A percentile compares a stretch with the other conserved stretches of the same genome.
phyloP scores from a whole-genome alignment of 92 coral and sea anemone genomes.

The Heliopora coerulea region DNA sequence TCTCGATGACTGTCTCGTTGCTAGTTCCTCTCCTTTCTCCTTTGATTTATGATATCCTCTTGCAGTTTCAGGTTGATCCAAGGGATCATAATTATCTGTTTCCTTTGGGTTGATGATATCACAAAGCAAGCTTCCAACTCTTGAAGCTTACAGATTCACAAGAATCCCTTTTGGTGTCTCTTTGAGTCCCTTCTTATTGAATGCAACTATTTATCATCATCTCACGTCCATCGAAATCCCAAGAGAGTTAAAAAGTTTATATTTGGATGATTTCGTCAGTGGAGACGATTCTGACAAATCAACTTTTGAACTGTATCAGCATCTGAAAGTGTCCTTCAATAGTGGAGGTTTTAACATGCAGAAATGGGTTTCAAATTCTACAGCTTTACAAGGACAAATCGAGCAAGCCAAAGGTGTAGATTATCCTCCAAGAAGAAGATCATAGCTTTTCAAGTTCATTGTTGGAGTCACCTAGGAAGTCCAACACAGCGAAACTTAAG shows the following conservation, averaged over 20 bases:
- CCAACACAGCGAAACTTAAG: conserved; percentile 18
- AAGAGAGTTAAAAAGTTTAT: conserved; percentile 30
- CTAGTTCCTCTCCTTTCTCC: conserved; percentile 26
- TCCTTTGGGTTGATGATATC: not conserved
- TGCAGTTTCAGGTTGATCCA: conserved; percentile 3
- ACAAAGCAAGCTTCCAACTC: not conserved
- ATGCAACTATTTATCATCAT: conserved; percentile 39
- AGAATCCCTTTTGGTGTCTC: conserved; percentile 14
- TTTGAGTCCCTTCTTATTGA: conserved; percentile 29
- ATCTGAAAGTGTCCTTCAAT: conserved; percentile 34
- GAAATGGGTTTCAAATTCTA: conserved; percentile 48
- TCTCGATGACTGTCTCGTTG: conserved; percentile 32
- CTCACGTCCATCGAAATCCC: not conserved
- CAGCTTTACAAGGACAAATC: conserved; percentile 16
- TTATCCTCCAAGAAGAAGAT: conserved; percentile 39
- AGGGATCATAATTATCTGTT: not conserved
- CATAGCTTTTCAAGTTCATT: conserved; percentile 39
- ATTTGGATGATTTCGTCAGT: conserved; percentile 39
- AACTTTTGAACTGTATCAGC: conserved; percentile 29
- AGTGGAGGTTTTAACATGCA: conserved; percentile 52
- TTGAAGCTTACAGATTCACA: not conserved
- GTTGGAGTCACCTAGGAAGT: conserved; percentile 19
- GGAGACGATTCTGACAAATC: conserved; percentile 8
- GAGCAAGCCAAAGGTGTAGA: conserved; percentile 23
- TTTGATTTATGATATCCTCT: conserved; percentile 30